phyloP scores from a whole-genome alignment of 1,140 invertebrate genomes.

The Panagrolaimus sp. region DNA sequence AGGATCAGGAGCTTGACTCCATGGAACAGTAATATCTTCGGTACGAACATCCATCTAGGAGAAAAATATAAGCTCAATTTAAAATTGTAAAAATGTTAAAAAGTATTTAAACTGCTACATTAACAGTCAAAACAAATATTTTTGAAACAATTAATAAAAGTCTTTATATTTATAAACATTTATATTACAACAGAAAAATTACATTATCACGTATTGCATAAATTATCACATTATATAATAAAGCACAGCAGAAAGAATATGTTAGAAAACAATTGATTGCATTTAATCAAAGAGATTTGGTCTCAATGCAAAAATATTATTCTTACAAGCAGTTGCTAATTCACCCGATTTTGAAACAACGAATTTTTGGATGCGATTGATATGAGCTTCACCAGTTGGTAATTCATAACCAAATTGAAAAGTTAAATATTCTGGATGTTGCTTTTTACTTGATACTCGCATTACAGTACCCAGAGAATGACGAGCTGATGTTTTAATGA shows the following conservation, averaged over 20 bases:
- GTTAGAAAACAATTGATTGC: no score
- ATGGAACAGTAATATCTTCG: slow-evolving; percentile 58
- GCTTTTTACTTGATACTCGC: slow-evolving; percentile 92
- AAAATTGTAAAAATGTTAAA: background rate
- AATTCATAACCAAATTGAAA: slow-evolving; percentile 64
- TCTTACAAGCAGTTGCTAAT: slow-evolving; percentile 3
- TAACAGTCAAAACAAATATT: background rate
- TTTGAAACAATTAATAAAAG: background rate
- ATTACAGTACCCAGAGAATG: slow-evolving; percentile 82
- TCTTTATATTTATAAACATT: background rate
- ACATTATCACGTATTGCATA: no score
- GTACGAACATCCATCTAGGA: slow-evolving; percentile 44
- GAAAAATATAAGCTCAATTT: background rate
- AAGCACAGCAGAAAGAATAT: no score
- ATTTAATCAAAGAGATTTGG: slow-evolving; percentile 4
- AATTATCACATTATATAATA: no score
- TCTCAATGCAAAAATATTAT: background rate
- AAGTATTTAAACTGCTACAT: no score
- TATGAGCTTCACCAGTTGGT: slow-evolving; percentile 39
- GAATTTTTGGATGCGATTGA: slow-evolving; percentile 16
- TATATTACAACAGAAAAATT: background rate
- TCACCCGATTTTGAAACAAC: slow-evolving; percentile 1
- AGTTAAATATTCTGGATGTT: slow-evolving; percentile 85
- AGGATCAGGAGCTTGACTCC: slow-evolving; percentile 57
- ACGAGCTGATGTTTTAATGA: slow-evolving; percentile 76